Evolutionary conservation across 1,140 invertebrate species (phyloP).

Genomic region (Bicyclus anynana): DNA sequence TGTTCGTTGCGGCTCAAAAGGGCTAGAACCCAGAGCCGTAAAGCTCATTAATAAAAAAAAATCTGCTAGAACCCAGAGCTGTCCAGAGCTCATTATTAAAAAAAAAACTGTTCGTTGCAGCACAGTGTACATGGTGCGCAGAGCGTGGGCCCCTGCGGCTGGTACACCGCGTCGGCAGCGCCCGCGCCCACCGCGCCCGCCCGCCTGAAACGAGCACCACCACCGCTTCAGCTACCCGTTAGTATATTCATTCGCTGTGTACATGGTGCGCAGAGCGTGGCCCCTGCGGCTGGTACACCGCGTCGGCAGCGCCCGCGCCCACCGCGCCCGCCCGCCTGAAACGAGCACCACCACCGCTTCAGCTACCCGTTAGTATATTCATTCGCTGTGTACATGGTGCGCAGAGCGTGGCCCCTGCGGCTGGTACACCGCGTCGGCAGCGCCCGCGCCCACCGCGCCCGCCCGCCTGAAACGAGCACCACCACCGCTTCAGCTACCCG

Average conservation of each 20-base stretch:
- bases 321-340: slow-evolving; percentile 61
- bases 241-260: slow-evolving; percentile 54
- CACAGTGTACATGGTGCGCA: slow-evolving; percentile 62
- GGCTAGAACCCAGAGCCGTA: too few relatives aligned
- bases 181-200: slow-evolving; percentile 63
- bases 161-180: slow-evolving; percentile 63
- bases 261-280: slow-evolving; percentile 55
- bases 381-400: slow-evolving; percentile 62
- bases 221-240: slow-evolving; percentile 61
- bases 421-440: slow-evolving; percentile 64
- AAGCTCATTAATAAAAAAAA: too few relatives aligned
- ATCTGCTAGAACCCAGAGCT: too few relatives aligned
- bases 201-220: slow-evolving; percentile 56
- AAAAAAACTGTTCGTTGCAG: too few relatives aligned
- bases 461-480: slow-evolving; percentile 58
- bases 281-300: slow-evolving; percentile 66
- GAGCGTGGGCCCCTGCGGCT: slow-evolving; percentile 61
- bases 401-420: slow-evolving; percentile 59
- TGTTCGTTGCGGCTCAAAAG: too few relatives aligned
- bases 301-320: slow-evolving; percentile 59
- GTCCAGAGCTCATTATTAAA: too few relatives aligned
- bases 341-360: slow-evolving; percentile 56
- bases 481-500: slow-evolving; percentile 61
- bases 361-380: slow-evolving; percentile 52
- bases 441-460: slow-evolving; percentile 61